Evolutionary conservation across 2,797 vertebrate genomes (phyloP).

Genomic region (Scomberomorus guttatus): DNA sequence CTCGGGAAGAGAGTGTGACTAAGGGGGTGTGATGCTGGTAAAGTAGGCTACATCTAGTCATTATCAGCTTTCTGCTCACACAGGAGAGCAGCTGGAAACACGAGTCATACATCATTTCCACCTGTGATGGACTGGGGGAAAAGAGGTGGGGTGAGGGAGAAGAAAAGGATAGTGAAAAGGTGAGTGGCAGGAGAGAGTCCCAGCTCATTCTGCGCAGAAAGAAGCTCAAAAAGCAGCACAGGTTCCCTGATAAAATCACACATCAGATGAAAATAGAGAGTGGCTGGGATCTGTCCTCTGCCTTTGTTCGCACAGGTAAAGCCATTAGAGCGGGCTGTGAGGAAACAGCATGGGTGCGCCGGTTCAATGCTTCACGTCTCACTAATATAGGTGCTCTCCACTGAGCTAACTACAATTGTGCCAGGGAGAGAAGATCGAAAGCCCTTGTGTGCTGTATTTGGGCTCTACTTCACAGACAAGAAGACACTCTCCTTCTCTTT

Average conservation of each 20-base stretch:
- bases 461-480: constrained; percentile 55
- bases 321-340: constrained; percentile 62
- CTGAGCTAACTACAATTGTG: constrained; percentile 68
- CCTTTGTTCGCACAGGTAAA: constrained; percentile 68
- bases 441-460: constrained; percentile 26
- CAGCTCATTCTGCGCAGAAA: constrained; percentile 53
- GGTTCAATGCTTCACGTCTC: constrained; percentile 64
- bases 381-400: constrained; percentile 60
- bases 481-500: constrained; percentile 36
- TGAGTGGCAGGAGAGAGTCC: constrained; percentile 52
- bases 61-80: constrained; percentile 78
- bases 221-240: constrained; percentile 25
- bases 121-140: constrained; percentile 64
- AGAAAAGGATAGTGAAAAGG: constrained; percentile 29
- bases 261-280: constrained; percentile 44
- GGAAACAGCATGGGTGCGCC: constrained; percentile 65
- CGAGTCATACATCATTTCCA: constrained; percentile 79
- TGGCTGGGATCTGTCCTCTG: constrained; percentile 52
- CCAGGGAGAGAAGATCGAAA: constrained; percentile 54
- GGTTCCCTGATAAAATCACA: constrained; percentile 59
- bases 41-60: constrained; percentile 70
- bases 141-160: neutral
- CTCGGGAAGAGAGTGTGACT: constrained; percentile 55
- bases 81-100: constrained; percentile 62
- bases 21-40: constrained; percentile 58